phyloP scores from a whole-genome alignment of 2,888 invertebrate species.

The Cordylochernes scorpioides region DNA sequence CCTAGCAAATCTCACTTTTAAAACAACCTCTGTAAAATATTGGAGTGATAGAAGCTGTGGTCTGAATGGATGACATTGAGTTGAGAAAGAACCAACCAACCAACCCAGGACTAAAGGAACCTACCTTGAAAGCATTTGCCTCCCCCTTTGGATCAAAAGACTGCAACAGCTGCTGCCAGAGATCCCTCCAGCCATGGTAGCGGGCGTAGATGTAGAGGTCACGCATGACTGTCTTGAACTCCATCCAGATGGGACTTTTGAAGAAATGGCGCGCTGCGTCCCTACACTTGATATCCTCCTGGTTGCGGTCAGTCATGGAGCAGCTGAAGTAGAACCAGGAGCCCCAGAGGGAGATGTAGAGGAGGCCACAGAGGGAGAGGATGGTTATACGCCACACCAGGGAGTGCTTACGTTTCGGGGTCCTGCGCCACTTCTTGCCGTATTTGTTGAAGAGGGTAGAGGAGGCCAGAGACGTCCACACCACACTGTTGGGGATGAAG shows the following conservation, averaged over 20 bases:
- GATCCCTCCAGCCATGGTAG: slow-evolving; percentile 60
- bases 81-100: too few species aligned
- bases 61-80: too few species aligned
- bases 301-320: slow-evolving; percentile 46
- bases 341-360: slow-evolving; percentile 43
- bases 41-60: too few species aligned
- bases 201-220: slow-evolving; percentile 50
- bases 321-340: slow-evolving; percentile 66
- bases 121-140: slow-evolving; percentile 54
- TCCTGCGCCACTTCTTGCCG: slow-evolving; percentile 48
- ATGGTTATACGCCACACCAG: slow-evolving; percentile 31
- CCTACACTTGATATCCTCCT: slow-evolving; percentile 58
- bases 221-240: slow-evolving; percentile 32
- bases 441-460: slow-evolving; percentile 43
- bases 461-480: slow-evolving; percentile 22
- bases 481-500: slow-evolving; percentile 6
- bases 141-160: slow-evolving; percentile 70
- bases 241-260: slow-evolving; percentile 60
- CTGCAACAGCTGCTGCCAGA: slow-evolving; percentile 60
- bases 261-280: slow-evolving; percentile 70
- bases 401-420: slow-evolving; percentile 27
- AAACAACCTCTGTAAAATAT: too few species aligned
- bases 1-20: too few species aligned
- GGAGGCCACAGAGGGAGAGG: slow-evolving; percentile 33
- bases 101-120: background rate